Evolutionary conservation across 1,140 invertebrate species (phyloP).

Genomic region (Laupala kohalensis): DNA sequence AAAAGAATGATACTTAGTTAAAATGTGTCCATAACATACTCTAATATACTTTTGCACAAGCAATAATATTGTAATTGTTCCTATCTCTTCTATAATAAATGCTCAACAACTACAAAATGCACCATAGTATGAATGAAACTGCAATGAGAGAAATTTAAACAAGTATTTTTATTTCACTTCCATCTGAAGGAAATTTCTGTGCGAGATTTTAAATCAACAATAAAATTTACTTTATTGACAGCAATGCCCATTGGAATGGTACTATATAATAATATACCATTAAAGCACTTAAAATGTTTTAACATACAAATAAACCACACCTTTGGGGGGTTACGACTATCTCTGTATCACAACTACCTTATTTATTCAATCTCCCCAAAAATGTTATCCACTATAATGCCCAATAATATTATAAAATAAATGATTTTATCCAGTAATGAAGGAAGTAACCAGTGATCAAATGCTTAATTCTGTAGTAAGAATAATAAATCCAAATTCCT

Average conservation of each 20-base stretch:
- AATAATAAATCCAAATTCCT: too few relatives aligned
- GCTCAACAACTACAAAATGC: background rate
- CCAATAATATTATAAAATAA: background rate
- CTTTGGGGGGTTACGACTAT: background rate
- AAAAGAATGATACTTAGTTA: background rate
- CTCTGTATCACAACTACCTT: background rate
- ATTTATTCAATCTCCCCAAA: background rate
- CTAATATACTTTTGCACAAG: background rate
- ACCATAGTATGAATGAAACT: background rate
- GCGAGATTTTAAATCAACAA: background rate
- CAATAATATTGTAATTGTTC: background rate
- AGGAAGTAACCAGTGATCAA: background rate
- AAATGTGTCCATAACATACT: background rate
- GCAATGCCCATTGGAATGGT: background rate
- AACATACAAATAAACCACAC: background rate
- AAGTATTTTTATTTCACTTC: background rate
- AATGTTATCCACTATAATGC: background rate
- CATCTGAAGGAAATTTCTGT: background rate
- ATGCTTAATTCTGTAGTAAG: too few relatives aligned
- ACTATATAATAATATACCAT: background rate
- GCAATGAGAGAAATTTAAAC: background rate
- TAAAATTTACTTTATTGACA: background rate
- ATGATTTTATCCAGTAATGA: background rate
- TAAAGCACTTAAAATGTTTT: background rate
- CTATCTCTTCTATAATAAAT: background rate